These are phyloP conservation scores for Zaprionus bogoriensis DNA, from an alignment of 2,888 invertebrate genomes.

Conservation along the genomic window DNA sequence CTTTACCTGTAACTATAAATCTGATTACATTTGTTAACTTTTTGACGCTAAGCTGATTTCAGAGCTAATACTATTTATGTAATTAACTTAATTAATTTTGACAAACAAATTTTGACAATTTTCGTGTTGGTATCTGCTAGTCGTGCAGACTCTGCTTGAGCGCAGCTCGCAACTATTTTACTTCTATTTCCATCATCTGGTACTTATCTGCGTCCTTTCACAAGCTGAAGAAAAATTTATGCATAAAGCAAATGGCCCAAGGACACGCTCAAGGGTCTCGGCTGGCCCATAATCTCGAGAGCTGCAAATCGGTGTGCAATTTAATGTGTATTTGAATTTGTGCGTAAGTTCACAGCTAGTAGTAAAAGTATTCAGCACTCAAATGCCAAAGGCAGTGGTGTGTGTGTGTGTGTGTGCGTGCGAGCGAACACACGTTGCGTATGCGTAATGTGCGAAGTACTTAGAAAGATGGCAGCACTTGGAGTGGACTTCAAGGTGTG, in stretches of 20 bases:
- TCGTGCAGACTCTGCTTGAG: too few relatives aligned
- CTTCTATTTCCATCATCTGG: slow-evolving; percentile 8
- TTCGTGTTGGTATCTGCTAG: not conserved
- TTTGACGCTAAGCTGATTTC: too few relatives aligned
- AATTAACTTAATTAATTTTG: too few relatives aligned
- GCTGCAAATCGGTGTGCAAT: slow-evolving; percentile 37
- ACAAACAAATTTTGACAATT: too few relatives aligned
- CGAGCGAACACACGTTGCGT: slow-evolving; percentile 38
- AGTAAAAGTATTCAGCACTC: not conserved
- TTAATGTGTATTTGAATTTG: slow-evolving; percentile 22
- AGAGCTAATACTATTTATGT: too few relatives aligned
- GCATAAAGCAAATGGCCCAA: slow-evolving; percentile 38
- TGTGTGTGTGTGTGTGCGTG: not conserved
- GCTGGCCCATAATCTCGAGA: slow-evolving; percentile 22
- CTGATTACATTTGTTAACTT: too few relatives aligned
- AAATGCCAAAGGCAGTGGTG: not conserved
- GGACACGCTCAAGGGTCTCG: slow-evolving; percentile 42
- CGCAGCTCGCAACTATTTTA: not conserved
- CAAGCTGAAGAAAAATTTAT: slow-evolving; percentile 31
- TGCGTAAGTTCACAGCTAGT: slow-evolving; percentile 13
- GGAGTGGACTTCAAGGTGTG: not conserved
- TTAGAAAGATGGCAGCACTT: not conserved
- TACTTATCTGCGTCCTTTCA: slow-evolving; percentile 10
- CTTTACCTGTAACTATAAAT: too few relatives aligned
- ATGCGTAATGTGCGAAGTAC: slow-evolving; percentile 28